These are phyloP conservation scores for Peromyscus aztecus DNA, from an alignment of 2,797 vertebrate genomes.

Conservation along the genomic window DNA sequence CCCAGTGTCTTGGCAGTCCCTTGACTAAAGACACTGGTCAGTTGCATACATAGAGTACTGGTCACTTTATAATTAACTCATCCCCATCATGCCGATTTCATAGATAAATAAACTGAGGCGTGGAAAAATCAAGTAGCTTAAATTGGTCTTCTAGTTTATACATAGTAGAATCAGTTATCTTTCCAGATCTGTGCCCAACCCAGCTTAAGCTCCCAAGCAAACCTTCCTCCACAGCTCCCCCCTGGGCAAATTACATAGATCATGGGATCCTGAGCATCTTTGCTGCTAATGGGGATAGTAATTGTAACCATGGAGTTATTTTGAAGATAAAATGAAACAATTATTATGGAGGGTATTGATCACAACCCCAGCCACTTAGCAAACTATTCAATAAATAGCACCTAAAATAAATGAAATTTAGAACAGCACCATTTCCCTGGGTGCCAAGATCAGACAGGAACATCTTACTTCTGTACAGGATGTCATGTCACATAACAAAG, in stretches of 20 bases:
- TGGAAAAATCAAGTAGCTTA: not conserved
- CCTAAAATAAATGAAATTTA: constrained; percentile 6
- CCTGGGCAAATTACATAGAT: not conserved
- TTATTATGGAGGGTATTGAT: not conserved
- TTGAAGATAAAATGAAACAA: constrained; percentile 12
- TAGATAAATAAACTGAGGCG: constrained; percentile 26
- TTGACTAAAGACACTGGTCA: not conserved
- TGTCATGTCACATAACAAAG: not conserved
- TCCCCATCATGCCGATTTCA: not conserved
- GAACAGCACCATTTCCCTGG: not conserved
- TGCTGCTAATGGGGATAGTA: not conserved
- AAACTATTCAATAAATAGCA: not conserved
- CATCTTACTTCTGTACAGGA: not conserved
- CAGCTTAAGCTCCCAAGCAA: not conserved
- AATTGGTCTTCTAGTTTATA: not conserved
- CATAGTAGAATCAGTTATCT: not conserved
- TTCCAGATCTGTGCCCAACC: not conserved
- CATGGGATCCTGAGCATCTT: not conserved
- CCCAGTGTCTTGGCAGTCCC: not conserved
- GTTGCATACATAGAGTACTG: accelerated
- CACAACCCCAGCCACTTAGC: not conserved
- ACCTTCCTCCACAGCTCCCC: not conserved
- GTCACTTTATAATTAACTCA: not conserved
- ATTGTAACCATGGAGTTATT: not conserved
- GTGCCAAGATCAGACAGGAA: not conserved